phyloP scores from a whole-genome alignment of 2,797 vertebrate species.

The Ataeniobius toweri region DNA sequence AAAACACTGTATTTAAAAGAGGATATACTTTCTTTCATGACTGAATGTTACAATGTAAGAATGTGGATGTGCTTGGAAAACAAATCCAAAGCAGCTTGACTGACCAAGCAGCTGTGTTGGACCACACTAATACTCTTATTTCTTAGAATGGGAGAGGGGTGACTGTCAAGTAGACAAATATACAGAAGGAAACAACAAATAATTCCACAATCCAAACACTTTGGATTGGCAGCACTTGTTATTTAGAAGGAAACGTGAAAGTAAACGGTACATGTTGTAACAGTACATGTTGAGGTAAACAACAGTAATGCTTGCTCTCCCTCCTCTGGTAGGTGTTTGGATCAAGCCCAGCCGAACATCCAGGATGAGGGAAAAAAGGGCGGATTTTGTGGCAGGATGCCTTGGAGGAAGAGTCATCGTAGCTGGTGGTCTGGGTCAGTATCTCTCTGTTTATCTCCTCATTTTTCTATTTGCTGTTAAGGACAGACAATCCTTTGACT shows the following conservation, averaged over 20 bases:
- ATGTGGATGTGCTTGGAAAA: background rate
- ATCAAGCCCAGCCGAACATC: slow-evolving; percentile 86
- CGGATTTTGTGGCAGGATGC: slow-evolving; percentile 91
- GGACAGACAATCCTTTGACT: background rate
- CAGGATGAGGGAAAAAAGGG: slow-evolving; percentile 96
- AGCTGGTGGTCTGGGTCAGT: slow-evolving; percentile 91
- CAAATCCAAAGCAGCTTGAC: background rate
- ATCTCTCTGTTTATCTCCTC: background rate
- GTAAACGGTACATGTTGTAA: background rate
- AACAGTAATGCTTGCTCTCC: slow-evolving; percentile 11
- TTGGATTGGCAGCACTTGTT: too few relatives aligned
- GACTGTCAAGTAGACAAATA: background rate
- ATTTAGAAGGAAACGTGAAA: background rate
- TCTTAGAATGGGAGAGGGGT: background rate
- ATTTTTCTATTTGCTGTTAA: background rate
- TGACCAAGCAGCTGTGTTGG: background rate
- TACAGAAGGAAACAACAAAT: background rate
- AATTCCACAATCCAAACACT: too few relatives aligned
- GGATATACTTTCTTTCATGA: background rate
- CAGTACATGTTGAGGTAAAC: background rate
- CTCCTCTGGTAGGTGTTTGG: slow-evolving; percentile 86
- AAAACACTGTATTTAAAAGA: background rate
- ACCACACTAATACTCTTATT: background rate
- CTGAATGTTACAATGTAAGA: background rate
- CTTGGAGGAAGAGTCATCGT: slow-evolving; percentile 90